Conservation (phyloP, 2,888 invertebrate genomes). For the Halictus ligatus region DNA sequence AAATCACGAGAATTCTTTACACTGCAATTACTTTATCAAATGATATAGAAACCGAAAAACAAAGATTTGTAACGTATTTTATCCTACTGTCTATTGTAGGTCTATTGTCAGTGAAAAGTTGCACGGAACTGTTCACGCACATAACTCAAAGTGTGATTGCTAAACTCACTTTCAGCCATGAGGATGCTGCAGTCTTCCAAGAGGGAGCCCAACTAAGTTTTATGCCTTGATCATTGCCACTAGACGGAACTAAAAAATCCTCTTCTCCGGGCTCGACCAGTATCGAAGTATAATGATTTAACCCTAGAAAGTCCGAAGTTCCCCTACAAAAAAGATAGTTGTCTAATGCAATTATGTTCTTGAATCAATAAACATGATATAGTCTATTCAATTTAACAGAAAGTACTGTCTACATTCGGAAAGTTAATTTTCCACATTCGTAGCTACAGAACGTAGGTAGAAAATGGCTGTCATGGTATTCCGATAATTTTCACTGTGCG, state of each 20-base stretch:
- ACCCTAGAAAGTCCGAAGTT: constrained; percentile 74
- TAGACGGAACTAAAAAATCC: constrained; percentile 60
- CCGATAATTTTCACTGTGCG: no score
- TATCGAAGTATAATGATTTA: constrained; percentile 77
- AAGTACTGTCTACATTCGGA: no score
- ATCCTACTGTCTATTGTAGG: neutral
- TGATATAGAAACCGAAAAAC: neutral
- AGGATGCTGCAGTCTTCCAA: constrained; percentile 87
- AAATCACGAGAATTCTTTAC: neutral
- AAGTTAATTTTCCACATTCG: no score
- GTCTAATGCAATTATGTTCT: neutral
- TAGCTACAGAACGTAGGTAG: no score
- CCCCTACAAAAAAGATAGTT: constrained; percentile 1
- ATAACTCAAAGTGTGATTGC: neutral
- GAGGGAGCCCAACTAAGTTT: constrained; percentile 86
- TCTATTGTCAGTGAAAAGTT: neutral
- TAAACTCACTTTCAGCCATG: constrained; percentile 87
- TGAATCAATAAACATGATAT: no score
- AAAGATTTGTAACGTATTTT: neutral
- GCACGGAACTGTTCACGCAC: neutral
- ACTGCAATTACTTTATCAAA: neutral
- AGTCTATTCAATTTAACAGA: no score
- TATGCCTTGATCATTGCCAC: constrained; percentile 83
- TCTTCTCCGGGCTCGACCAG: constrained; percentile 60
- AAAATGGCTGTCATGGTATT: no score